Evolutionary conservation across 2,888 invertebrate species (phyloP).

Genomic region (Augochlorella aurata): DNA sequence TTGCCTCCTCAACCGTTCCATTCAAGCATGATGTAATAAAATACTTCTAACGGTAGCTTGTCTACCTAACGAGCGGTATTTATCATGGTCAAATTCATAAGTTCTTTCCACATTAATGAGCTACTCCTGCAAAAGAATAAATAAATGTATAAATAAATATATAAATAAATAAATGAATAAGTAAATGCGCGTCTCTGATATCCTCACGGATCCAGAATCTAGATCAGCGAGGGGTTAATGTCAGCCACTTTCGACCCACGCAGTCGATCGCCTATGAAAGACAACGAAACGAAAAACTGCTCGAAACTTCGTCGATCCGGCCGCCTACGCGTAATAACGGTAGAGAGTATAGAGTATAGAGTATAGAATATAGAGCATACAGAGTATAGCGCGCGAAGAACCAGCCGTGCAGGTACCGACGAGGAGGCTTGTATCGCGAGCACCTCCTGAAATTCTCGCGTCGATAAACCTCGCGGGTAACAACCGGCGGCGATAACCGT

Average conservation of each 20-base stretch:
- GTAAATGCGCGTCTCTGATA: not conserved
- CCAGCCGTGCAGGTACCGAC: slow-evolving; percentile 8
- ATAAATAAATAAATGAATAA: too few species aligned
- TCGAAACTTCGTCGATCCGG: slow-evolving; percentile 45
- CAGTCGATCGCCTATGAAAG: slow-evolving; percentile 5
- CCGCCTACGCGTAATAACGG: slow-evolving; percentile 63
- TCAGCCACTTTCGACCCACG: slow-evolving; percentile 48
- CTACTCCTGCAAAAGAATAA: too few species aligned
- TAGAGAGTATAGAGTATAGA: slow-evolving; percentile 19
- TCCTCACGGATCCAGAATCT: not conserved
- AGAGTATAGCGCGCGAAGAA: not conserved
- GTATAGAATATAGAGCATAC: too few species aligned
- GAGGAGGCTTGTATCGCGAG: not conserved
- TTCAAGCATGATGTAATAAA: too few species aligned
- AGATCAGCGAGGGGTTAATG: slow-evolving; percentile 10
- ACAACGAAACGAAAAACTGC: slow-evolving; percentile 22
- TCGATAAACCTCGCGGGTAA: slow-evolving; percentile 54
- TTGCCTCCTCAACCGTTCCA: too few species aligned
- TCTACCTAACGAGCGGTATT: too few species aligned
- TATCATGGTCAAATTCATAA: too few species aligned
- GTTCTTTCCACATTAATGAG: too few species aligned
- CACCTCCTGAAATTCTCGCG: slow-evolving; percentile 23
- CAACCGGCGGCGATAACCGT: slow-evolving; percentile 52
- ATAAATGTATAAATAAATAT: too few species aligned
- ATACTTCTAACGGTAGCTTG: too few species aligned